Percentiles rank a stretch among this genome's conserved stretches.
Conservation (phyloP, 2,113 vertebrate genomes). For the Heterotilapia buettikoferi region DNA sequence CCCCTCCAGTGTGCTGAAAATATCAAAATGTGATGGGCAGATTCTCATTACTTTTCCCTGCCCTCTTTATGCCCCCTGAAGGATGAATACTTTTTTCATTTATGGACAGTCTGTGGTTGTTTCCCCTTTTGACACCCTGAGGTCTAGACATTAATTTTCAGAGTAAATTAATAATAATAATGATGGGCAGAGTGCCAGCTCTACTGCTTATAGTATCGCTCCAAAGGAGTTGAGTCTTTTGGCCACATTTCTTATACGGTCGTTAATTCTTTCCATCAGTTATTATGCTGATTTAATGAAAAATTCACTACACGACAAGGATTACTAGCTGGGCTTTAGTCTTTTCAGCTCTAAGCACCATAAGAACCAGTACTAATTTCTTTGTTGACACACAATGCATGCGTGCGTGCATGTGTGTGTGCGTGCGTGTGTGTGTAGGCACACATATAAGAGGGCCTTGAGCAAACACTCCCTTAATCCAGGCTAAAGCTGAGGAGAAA, state of each 20-base stretch:
- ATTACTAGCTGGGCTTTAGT: neutral
- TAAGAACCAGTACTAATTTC: neutral
- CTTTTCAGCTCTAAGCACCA: neutral
- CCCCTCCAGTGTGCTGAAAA: neutral
- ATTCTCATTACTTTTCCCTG: neutral
- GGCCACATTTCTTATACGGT: neutral
- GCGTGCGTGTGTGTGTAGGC: neutral
- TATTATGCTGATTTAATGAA: neutral
- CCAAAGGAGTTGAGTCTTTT: neutral
- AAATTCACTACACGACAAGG: neutral
- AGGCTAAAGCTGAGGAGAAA: conserved; percentile 25
- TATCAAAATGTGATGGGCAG: neutral
- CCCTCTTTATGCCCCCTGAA: neutral
- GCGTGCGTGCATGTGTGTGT: neutral
- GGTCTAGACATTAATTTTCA: neutral
- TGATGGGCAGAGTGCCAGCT: neutral
- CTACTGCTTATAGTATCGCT: neutral
- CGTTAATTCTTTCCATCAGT: neutral
- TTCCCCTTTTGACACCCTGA: neutral
- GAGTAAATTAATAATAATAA: neutral
- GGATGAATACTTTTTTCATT: neutral
- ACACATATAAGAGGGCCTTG: conserved; percentile 3
- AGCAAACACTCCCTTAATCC: conserved; percentile 59
- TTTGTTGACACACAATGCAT: neutral
- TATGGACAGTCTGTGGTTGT: neutral